phyloP scores from a whole-genome alignment of 2,888 invertebrate genomes.

The Anthrax anthrax region DNA sequence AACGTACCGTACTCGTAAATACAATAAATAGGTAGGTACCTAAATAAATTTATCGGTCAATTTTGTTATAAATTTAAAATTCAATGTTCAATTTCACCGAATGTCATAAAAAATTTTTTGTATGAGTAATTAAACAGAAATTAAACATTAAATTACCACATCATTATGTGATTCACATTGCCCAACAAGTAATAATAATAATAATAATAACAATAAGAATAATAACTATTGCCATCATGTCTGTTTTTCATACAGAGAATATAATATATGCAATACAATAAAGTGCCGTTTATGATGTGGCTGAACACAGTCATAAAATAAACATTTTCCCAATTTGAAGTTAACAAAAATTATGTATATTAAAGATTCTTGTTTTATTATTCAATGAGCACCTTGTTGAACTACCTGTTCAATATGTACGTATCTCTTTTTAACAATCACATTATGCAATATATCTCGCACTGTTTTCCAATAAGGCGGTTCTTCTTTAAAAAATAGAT shows the following conservation, averaged over 20 bases:
- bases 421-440: constrained; percentile 1
- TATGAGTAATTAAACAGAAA: constrained; percentile 19
- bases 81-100: background rate
- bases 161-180: constrained; percentile 10
- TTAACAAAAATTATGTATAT: too few species aligned
- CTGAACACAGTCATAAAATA: constrained; percentile 7
- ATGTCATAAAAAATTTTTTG: constrained; percentile 14
- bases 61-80: background rate
- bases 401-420: constrained; percentile 14
- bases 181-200: too few species aligned
- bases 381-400: constrained; percentile 2
- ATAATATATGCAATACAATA: background rate
- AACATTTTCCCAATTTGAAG: background rate
- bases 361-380: too few species aligned
- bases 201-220: too few species aligned
- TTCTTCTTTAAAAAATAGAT: constrained; percentile 10
- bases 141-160: constrained; percentile 21
- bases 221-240: background rate
- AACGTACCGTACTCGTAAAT: too few species aligned
- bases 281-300: constrained; percentile 6
- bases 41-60: too few species aligned
- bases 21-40: too few species aligned
- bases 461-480: constrained; percentile 9
- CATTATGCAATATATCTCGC: constrained; percentile 4
- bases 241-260: background rate